Conservation (phyloP, 2,113 vertebrate genomes). For the Prunella fulvescens region DNA sequence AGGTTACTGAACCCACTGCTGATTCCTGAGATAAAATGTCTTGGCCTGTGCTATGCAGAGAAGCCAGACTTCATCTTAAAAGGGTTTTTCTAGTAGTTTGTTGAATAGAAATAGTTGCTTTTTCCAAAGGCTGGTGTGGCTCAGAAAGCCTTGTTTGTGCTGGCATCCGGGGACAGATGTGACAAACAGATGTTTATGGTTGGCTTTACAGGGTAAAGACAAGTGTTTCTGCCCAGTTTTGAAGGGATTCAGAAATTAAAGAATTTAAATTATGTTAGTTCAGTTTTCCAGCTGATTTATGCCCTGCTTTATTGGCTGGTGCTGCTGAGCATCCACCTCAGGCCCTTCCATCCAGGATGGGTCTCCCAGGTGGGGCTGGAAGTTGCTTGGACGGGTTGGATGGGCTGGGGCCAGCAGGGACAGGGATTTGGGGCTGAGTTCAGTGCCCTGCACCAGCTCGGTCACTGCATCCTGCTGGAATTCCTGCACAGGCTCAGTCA, state of each 20-base stretch:
- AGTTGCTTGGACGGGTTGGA: not conserved
- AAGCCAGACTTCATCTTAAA: not conserved
- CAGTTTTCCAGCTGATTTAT: not conserved
- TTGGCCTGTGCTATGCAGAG: not conserved
- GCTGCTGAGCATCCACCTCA: rapidly evolving
- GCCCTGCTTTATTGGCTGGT: not conserved
- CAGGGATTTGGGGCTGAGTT: rapidly evolving
- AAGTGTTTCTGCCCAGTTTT: not conserved
- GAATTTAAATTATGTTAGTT: not conserved
- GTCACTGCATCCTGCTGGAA: not conserved
- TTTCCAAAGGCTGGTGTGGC: not conserved
- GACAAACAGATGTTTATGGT: not conserved
- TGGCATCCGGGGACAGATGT: not conserved
- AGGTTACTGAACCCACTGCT: rapidly evolving
- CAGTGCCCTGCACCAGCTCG: rapidly evolving
- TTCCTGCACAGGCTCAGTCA: not conserved
- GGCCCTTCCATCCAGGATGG: too few species aligned
- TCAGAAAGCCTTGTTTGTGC: not conserved
- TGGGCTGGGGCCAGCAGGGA: not conserved
- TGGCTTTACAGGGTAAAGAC: not conserved
- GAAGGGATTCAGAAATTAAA: not conserved
- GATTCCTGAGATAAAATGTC: not conserved
- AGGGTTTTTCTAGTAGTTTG: not conserved
- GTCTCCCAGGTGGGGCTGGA: not conserved
- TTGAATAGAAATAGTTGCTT: not conserved